These are phyloP conservation scores for Heterotis niloticus DNA, from an alignment of 2,113 vertebrate genomes.

Conservation along the genomic window DNA sequence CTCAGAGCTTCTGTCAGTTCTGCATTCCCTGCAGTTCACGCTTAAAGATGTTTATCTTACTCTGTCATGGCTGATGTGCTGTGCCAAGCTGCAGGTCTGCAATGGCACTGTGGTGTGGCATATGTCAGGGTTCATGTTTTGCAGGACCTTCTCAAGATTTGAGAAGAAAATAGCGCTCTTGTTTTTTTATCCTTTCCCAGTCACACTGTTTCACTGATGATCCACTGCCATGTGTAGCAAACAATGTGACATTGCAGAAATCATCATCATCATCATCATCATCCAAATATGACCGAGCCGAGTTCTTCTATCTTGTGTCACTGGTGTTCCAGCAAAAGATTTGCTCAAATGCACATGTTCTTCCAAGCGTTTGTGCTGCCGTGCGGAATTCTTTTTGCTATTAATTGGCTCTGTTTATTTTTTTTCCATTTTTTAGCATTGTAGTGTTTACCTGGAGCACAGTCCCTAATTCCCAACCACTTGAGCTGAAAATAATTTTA, in stretches of 20 bases:
- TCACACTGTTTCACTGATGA: too few species aligned
- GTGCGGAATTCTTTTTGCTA: too few species aligned
- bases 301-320: too few species aligned
- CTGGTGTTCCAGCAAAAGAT: too few species aligned
- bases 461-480: background rate
- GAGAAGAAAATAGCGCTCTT: background rate
- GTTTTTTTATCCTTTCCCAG: background rate
- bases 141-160: too few species aligned
- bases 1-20: background rate
- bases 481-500: background rate
- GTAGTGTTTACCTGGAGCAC: too few species aligned
- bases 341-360: too few species aligned
- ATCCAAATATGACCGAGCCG: background rate
- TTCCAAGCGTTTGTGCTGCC: too few species aligned
- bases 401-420: too few species aligned
- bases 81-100: background rate
- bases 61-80: background rate
- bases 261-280: too few species aligned
- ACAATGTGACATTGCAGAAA: background rate
- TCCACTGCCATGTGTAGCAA: background rate
- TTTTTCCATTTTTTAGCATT: too few species aligned
- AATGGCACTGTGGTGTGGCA: background rate
- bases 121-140: background rate
- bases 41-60: background rate
- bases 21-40: background rate